Evolutionary conservation across 2,888 invertebrate genomes (phyloP).

Genomic region (Ecliptopera silaceata): DNA sequence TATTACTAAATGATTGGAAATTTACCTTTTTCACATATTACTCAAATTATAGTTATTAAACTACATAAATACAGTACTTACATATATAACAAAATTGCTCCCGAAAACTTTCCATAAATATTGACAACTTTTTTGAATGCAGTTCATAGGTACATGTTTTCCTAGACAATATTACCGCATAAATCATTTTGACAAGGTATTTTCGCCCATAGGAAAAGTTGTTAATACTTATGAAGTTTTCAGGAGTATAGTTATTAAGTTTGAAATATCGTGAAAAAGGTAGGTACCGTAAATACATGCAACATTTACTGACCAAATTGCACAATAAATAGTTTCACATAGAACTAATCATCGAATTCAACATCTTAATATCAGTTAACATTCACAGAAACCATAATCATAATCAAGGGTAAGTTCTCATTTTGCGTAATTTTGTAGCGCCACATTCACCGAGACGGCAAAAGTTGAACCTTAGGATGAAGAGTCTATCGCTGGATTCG

Average conservation of each 20-base stretch:
- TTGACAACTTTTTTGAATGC: no score
- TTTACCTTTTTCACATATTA: constrained; percentile 17
- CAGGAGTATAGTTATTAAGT: not conserved
- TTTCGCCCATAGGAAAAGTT: no score
- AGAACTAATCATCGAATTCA: constrained; percentile 26
- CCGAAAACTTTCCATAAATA: no score
- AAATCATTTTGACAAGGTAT: no score
- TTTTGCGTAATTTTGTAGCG: constrained; percentile 86
- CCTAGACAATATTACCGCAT: no score
- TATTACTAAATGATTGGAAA: constrained; percentile 17
- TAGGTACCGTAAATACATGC: constrained; percentile 12
- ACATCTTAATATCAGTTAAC: constrained; percentile 17
- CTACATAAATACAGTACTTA: no score
- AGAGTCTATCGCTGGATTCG: constrained; percentile 97
- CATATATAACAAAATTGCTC: no score
- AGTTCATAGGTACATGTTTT: no score
- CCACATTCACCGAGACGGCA: constrained; percentile 98
- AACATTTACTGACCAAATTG: constrained; percentile 18
- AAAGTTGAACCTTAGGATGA: constrained; percentile 98
- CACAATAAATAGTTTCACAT: constrained; percentile 19
- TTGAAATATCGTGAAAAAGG: constrained; percentile 20
- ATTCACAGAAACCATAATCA: constrained; percentile 28
- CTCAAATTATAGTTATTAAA: not conserved
- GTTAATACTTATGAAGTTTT: no score
- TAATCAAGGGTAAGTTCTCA: constrained; percentile 56